Evolutionary conservation across 2,113 vertebrate genomes (phyloP), one percentile per base, ranked within the genome.

Genomic region (Ramphastos sulfuratus): DNA sequence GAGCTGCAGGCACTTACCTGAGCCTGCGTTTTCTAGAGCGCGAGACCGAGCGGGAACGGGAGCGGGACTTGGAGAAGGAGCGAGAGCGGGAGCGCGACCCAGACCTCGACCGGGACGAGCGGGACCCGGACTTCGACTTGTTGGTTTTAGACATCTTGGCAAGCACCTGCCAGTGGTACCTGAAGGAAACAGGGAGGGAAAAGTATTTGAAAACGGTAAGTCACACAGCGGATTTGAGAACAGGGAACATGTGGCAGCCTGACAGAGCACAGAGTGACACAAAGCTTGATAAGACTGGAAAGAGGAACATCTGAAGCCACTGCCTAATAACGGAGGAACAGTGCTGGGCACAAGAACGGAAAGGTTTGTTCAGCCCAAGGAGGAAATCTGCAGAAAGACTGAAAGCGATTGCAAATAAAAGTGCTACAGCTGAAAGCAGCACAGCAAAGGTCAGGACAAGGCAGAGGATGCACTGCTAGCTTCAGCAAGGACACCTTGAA

Each of bases 61-160:
- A 99, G 20, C 98, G 98, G 55, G 99, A 99, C 13, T 98, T 98
- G 7, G 99, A 99, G 90, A 98, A 98, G n/a, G 99, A 99, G 2
- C 98, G 98, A 52, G 99, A 99, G 20, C 98, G 98, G 2, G 99
- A 99, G 14, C 98, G 96, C 6, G 98, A 98, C 3, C 98, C 98
- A 1, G 99, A 99, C 93, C 98, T 98, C 84, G 99, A 98, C 10
- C 98, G 98, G 4, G 99, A 99, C 8, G 98, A 98, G 23, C 97
- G 98, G 76, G 99, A 99, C 13, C 98, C 98, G 71, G 99, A 99
- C 87, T 98, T 98, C 8, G 99, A 99, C 83, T 98, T 99, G 58
- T 98, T 98, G 16, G 98, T 98, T 97, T 99, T 99, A 75, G 99
- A 99, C 99, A 99, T 99, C 97, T 96, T 92, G 96, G 96, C 94